Evolutionary conservation across 2,888 invertebrate genomes (phyloP), one percentile per base, ranked within the genome.

Genomic region (Nineta flava): DNA sequence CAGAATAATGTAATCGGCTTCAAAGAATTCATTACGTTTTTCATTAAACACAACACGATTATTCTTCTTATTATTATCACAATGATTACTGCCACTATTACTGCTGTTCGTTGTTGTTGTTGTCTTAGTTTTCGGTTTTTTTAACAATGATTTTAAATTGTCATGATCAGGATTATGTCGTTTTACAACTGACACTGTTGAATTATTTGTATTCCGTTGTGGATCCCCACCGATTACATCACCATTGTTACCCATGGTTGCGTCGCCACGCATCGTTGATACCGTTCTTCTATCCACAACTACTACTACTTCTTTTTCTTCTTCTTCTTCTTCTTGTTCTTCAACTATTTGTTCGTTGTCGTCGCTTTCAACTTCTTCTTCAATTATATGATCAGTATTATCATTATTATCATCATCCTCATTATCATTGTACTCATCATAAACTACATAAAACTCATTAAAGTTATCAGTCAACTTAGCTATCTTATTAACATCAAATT

Each of bases 1-100:
- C 54, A 90, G 74, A 59, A 91, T 91, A 61, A 91, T 90, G 62
- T 91, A 91, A 69, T 91, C 90, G 48, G 91, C 90, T 59, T 91
- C 91, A 65, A 91, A 90, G 69, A 88, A 90, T 65, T 88, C 87
- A 69, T 91, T 91, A 49, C 85, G 79, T 60, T 81, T 86, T 69
- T 91, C 91, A 63, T 91, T 87, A 62, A 91, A 91, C 48, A 87
- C 81, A 19, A 91, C 91, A 50, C 87, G 78, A 65, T 88, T 79
- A 61, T 83, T 84, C 58, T 80, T 81, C 12, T 32, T 35, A 34
- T 19, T 31, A 32, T 34, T 47, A 26, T 21, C 31, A 26, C 45
- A 15, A 31, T 10, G 15, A n/a, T 16, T 17, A 41, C 40, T 38
- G 21, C 41, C 19, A 16, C 19, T 41, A 13, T 17, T 17, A 52